phyloP scores from a whole-genome alignment of 2,888 invertebrate genomes.

The Eupithecia subumbrata region DNA sequence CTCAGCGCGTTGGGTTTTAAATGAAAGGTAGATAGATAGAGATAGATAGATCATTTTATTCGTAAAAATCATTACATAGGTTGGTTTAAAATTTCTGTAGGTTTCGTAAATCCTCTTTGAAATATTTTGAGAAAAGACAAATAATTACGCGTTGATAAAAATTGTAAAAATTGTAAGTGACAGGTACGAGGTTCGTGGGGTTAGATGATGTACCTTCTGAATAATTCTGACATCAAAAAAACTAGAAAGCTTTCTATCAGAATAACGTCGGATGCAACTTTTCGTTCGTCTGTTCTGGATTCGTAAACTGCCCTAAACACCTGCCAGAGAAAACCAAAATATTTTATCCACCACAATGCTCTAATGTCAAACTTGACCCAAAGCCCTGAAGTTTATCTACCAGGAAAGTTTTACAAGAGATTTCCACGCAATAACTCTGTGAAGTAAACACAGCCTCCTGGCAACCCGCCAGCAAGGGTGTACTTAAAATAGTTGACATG shows the following conservation, averaged over 20 bases:
- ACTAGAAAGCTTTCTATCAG: background rate
- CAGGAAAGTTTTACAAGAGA: constrained; percentile 22
- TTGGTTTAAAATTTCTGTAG: too few species aligned
- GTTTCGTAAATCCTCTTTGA: too few species aligned
- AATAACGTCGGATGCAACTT: background rate
- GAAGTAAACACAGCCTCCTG: constrained; percentile 32
- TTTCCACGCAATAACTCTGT: constrained; percentile 25
- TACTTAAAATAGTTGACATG: background rate
- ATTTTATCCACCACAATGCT: background rate
- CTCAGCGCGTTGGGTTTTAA: too few species aligned
- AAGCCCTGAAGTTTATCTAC: constrained; percentile 20
- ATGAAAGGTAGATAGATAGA: too few species aligned
- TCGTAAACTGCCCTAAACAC: background rate
- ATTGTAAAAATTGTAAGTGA: too few species aligned
- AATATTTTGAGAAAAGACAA: too few species aligned
- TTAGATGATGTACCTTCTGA: too few species aligned
- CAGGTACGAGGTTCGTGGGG: too few species aligned
- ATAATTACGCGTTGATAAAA: too few species aligned
- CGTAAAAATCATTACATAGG: too few species aligned
- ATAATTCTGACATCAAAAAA: too few species aligned
- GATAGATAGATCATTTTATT: too few species aligned
- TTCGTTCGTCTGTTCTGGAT: background rate
- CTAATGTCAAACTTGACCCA: constrained; percentile 13
- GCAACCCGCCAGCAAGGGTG: constrained; percentile 16
- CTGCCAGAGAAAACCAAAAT: background rate